phyloP scores from a whole-genome alignment of 2,888 invertebrate genomes.

The Ecdyonurus torrentis region DNA sequence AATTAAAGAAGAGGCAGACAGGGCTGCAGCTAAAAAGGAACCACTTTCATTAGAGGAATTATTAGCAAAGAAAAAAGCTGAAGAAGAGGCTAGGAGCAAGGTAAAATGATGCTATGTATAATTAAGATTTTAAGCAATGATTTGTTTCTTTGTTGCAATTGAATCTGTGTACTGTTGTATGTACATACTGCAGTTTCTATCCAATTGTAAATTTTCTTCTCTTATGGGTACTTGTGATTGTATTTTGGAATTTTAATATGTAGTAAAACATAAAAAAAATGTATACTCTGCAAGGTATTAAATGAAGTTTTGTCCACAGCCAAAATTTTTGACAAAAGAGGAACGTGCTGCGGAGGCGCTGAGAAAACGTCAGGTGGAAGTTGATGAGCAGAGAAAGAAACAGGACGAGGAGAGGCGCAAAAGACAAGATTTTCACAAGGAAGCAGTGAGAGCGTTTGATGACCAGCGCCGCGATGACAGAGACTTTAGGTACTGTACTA shows the following conservation, averaged over 20 bases:
- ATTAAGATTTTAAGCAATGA: background rate
- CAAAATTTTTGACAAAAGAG: slow-evolving; percentile 92
- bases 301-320: slow-evolving; percentile 29
- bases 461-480: background rate
- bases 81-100: slow-evolving; percentile 86
- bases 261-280: background rate
- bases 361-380: slow-evolving; percentile 74
- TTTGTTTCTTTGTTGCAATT: background rate
- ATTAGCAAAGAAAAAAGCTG: slow-evolving; percentile 87
- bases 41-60: slow-evolving; percentile 93
- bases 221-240: too few species aligned
- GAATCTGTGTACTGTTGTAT: too few species aligned
- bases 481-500: background rate
- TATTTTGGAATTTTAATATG: background rate
- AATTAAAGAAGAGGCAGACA: slow-evolving; percentile 12
- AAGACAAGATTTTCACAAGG: slow-evolving; percentile 32
- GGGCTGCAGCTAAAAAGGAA: slow-evolving; percentile 40
- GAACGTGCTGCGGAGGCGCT: slow-evolving; percentile 83
- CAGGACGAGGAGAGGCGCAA: slow-evolving; percentile 51
- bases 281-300: background rate
- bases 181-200: too few species aligned
- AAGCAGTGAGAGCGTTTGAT: slow-evolving; percentile 15
- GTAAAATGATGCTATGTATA: slow-evolving; percentile 23
- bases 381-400: slow-evolving; percentile 57
- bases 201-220: too few species aligned